phyloP scores from a whole-genome alignment of 2,888 invertebrate species.

The Hirtodrosophila histrioides region DNA sequence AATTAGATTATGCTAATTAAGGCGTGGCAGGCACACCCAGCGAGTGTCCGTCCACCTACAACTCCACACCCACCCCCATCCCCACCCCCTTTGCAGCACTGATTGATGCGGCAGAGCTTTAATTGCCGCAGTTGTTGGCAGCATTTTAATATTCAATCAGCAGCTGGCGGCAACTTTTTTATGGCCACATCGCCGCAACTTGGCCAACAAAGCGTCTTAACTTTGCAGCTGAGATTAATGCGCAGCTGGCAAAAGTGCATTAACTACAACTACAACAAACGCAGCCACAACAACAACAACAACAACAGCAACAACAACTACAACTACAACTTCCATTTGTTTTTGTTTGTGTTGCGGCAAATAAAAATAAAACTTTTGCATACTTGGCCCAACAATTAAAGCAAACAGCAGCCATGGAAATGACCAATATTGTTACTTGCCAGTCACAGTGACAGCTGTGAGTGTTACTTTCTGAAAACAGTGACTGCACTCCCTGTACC shows the following conservation, averaged over 20 bases:
- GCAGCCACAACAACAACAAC: conserved; percentile 16
- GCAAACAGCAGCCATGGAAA: background rate
- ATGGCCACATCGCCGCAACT: conserved; percentile 47
- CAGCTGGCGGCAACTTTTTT: conserved; percentile 64
- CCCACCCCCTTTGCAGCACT: conserved; percentile 20
- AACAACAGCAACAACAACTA: conserved; percentile 7
- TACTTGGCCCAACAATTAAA: conserved; percentile 52
- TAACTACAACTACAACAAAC: conserved; percentile 7
- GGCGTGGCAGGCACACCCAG: conserved; percentile 47
- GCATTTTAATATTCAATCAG: conserved; percentile 76
- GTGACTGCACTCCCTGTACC: no score
- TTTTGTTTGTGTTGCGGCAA: conserved; percentile 48
- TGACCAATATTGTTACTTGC: no score
- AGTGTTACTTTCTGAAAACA: no score
- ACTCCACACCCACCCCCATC: background rate
- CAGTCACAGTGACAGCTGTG: no score
- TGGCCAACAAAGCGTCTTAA: conserved; percentile 35
- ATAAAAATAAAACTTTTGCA: conserved; percentile 48
- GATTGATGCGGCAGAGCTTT: conserved; percentile 70
- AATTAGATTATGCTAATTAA: conserved; percentile 83
- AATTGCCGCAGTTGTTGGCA: conserved; percentile 56
- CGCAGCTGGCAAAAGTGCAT: conserved; percentile 56
- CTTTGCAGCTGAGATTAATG: conserved; percentile 61
- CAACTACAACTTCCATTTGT: conserved; percentile 26
- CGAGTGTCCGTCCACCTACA: conserved; percentile 3